Evolutionary conservation across 2,113 vertebrate genomes (phyloP).

Genomic region (Upupa epops): DNA sequence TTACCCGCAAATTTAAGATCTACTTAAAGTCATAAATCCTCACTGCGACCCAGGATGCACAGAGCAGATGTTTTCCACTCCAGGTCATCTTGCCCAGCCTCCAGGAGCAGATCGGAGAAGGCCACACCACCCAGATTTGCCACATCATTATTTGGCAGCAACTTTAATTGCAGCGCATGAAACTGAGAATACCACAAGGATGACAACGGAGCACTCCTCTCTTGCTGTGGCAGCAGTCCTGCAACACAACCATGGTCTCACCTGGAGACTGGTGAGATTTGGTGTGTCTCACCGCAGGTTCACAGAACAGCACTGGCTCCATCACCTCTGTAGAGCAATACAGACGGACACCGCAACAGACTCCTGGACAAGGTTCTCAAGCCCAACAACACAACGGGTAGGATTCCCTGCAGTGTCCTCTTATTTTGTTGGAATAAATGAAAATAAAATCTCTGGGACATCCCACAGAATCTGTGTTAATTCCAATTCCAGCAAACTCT

Average conservation of each 20-base stretch:
- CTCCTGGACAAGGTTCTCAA: neutral
- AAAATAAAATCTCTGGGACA: neutral
- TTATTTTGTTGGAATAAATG: neutral
- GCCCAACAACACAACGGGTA: neutral
- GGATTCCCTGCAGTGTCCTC: neutral
- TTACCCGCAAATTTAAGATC: slow-evolving; percentile 17
- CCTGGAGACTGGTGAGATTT: neutral
- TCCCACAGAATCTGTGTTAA: fast-evolving
- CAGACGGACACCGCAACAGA: neutral
- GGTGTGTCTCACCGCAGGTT: neutral
- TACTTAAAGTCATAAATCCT: slow-evolving; percentile 10
- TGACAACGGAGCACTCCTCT: slow-evolving; percentile 45
- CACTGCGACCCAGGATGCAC: neutral
- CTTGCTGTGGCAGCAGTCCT: neutral
- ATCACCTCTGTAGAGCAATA: fast-evolving
- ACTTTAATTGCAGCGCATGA: slow-evolving; percentile 42
- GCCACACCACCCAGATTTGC: slow-evolving; percentile 38
- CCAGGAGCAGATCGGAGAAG: slow-evolving; percentile 22
- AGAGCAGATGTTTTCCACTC: slow-evolving; percentile 50
- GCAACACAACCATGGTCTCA: neutral
- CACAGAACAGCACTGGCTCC: neutral
- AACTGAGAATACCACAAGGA: slow-evolving; percentile 51
- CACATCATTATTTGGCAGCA: slow-evolving; percentile 57
- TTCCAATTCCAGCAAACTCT: neutral
- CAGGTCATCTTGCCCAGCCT: slow-evolving; percentile 32